These are phyloP conservation scores for Catharus minimus DNA, from an alignment of 2,113 vertebrate species.

Conservation along the genomic window DNA sequence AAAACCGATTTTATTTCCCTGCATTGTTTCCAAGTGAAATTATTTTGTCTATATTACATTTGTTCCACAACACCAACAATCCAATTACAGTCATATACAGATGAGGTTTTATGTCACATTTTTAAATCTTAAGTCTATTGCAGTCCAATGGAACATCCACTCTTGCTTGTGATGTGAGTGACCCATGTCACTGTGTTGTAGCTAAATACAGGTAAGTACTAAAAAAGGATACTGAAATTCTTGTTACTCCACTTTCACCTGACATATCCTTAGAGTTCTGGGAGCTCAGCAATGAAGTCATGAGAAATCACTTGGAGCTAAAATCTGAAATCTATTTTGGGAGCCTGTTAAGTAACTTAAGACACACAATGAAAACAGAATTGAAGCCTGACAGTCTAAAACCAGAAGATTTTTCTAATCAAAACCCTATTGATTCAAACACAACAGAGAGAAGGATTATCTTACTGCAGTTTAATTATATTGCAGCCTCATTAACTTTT, in stretches of 20 bases:
- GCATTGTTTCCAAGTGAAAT: background rate
- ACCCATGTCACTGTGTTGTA: background rate
- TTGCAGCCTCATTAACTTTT: background rate
- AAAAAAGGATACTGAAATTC: background rate
- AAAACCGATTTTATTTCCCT: background rate
- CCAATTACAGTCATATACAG: background rate
- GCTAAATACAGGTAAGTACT: background rate
- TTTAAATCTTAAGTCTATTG: background rate
- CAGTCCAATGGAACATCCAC: background rate
- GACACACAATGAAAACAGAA: background rate
- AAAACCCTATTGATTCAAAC: background rate
- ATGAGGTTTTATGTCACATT: background rate
- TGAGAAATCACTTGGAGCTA: background rate
- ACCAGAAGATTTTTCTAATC: background rate
- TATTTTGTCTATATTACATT: background rate
- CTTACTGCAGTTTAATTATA: background rate
- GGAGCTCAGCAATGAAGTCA: background rate
- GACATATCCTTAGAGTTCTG: background rate
- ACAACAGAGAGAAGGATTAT: background rate
- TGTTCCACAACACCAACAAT: background rate
- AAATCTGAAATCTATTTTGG: background rate
- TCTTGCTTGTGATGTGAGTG: background rate
- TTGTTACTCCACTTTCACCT: background rate
- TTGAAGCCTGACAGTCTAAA: background rate
- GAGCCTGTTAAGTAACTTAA: background rate